These are phyloP conservation scores for Argopecten irradians DNA, from an alignment of 1,140 invertebrate genomes.

Conservation along the genomic window DNA sequence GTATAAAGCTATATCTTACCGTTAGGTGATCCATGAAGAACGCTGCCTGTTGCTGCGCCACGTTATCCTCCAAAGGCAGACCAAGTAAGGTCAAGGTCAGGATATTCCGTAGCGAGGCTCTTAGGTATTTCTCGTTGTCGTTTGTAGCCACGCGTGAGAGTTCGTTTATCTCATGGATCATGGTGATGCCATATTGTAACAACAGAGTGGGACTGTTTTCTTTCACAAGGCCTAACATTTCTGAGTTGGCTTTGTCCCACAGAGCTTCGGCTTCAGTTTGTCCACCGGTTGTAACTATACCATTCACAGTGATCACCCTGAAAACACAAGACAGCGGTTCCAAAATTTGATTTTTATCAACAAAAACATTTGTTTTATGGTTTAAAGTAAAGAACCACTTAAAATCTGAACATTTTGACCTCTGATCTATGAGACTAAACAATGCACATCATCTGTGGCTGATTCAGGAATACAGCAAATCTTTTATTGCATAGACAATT, in stretches of 20 bases:
- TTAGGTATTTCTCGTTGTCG: conserved; percentile 31
- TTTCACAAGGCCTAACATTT: conserved; percentile 54
- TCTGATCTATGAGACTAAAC: no score
- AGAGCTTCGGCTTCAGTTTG: conserved; percentile 55
- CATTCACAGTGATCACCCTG: conserved; percentile 12
- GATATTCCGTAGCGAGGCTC: conserved; percentile 60
- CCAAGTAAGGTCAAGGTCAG: conserved; percentile 53
- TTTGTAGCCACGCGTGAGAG: conserved; percentile 50
- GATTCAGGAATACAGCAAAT: no score
- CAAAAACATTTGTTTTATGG: no score
- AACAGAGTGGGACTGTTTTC: conserved; percentile 61
- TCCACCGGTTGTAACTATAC: background rate
- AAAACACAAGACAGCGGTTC: background rate
- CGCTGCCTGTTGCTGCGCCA: conserved; percentile 60
- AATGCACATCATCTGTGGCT: no score
- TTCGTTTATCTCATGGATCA: conserved; percentile 63
- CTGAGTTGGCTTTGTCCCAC: conserved; percentile 43
- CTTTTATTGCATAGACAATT: no score
- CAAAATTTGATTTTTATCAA: background rate
- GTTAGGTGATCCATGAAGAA: conserved; percentile 61
- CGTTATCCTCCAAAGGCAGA: conserved; percentile 53
- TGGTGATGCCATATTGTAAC: conserved; percentile 64
- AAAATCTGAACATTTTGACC: no score
- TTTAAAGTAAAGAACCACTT: no score
- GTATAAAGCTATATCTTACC: conserved; percentile 56